Base-by-base conservation (phyloP, 2,113 vertebrate species). In the Xiphophorus couchianus region DNA sequence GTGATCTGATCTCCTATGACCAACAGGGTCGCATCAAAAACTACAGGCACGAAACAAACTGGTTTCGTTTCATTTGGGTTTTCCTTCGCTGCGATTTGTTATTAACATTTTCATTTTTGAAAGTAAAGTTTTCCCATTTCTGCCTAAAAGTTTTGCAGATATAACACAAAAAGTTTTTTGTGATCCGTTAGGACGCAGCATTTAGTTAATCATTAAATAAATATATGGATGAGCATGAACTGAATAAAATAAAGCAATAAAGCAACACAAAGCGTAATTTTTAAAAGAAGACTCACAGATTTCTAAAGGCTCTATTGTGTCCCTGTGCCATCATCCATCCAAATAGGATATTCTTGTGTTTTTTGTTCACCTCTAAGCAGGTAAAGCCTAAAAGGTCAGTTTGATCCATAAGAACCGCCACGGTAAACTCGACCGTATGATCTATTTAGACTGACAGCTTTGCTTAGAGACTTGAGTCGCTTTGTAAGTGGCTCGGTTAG, bases 401-500 rank as follows among this genome's bases (percentile, higher is more conserved):
- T 39, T 0, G 28, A 68, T 31, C 54, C 2, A 0, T 28, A 35
- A 4, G 0, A 11, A 44, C 8, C 5, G n/a, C 51, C 7, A 48
- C 28, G 15, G 1, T 70, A 10, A 64, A 69, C 29, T 31, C 64
- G 14, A 0, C 65, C 4, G 25, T 37, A 8, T n/a, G 25, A 19
- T 28, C 66, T 37, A 6, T 19, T 37, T 25, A 22, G 0, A 28
- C 51, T 84, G 84, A 82, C 77, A 82, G n/a, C 3, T 42, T 64
- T 48, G 65, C 66, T 73, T 64, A 63, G 64, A 73, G 82, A 83
- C 80, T 83, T 83, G 17, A 63, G 81, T 69, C 81, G 22, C 81
- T 66, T 60, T 10, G 58, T 0, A 28, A 35, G 27, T 31, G 39
- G 44, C 77, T 84, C 81, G 54, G 71, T 84, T 91, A 90, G 89